Conservation (phyloP, 2,888 invertebrate genomes). For the Drosophila histrio region DNA sequence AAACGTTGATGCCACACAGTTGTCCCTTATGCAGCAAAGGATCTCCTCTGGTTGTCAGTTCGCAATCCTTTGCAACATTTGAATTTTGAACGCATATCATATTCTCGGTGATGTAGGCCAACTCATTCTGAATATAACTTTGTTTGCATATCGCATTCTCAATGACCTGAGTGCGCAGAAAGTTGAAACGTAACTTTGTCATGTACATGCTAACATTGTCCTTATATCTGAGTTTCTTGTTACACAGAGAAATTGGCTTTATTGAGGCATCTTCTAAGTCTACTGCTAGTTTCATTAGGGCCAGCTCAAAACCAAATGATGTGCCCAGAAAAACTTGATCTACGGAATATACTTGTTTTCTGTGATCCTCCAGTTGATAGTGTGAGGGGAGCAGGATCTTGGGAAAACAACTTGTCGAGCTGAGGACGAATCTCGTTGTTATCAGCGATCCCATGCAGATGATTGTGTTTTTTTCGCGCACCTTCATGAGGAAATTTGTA, state of each 20-base stretch:
- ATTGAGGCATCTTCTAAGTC: not conserved
- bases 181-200: constrained; percentile 17
- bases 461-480: not conserved
- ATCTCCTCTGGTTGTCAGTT: constrained; percentile 39
- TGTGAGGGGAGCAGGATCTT: not conserved
- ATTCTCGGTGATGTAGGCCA: constrained; percentile 28
- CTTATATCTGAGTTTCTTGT: not conserved
- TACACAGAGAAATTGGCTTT: constrained; percentile 35
- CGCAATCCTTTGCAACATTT: constrained; percentile 31
- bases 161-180: constrained; percentile 37
- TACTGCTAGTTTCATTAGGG: constrained; percentile 9
- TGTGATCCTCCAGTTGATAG: constrained; percentile 26
- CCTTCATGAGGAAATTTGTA: constrained; percentile 31
- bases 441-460: constrained; percentile 46
- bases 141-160: constrained; percentile 41
- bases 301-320: constrained; percentile 24
- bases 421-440: constrained; percentile 34
- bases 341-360: constrained; percentile 10
- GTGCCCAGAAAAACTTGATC: constrained; percentile 10
- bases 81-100: constrained; percentile 51
- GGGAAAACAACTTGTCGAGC: constrained; percentile 42
- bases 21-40: constrained; percentile 23
- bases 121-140: constrained; percentile 39
- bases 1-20: constrained; percentile 54
- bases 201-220: constrained; percentile 44